phyloP scores from a whole-genome alignment of 2,113 vertebrate species.

The Calyptommatus sinebrachiatus region DNA sequence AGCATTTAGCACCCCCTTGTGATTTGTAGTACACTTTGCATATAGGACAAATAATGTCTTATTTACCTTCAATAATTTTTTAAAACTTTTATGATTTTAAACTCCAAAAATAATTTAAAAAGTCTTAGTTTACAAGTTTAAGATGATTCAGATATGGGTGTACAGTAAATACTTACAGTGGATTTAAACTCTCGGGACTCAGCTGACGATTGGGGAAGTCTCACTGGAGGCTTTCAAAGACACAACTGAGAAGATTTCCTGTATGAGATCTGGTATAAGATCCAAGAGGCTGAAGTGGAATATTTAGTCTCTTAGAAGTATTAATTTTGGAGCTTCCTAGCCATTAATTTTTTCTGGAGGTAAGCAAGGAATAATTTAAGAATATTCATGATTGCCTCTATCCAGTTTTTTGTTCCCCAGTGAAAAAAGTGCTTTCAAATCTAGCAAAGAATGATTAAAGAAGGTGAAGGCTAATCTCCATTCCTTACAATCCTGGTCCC shows the following conservation, averaged over 20 bases:
- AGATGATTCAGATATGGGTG: not conserved
- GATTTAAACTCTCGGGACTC: not conserved
- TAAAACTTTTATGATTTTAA: not conserved
- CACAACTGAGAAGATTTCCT: not conserved
- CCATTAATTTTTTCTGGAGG: not conserved
- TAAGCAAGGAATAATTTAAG: not conserved
- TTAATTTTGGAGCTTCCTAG: not conserved
- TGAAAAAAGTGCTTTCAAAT: not conserved
- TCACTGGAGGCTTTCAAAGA: not conserved
- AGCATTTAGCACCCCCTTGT: slow-evolving; percentile 18
- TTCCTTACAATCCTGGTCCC: not conserved
- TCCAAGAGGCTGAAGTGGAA: too few relatives aligned
- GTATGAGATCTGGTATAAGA: not conserved
- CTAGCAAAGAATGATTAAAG: not conserved
- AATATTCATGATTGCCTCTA: not conserved
- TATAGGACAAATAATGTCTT: not conserved
- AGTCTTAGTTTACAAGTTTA: not conserved
- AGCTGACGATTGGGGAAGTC: not conserved
- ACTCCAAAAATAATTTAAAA: not conserved
- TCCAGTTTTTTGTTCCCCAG: not conserved
- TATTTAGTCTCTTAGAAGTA: not conserved
- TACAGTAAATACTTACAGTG: not conserved
- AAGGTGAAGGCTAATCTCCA: not conserved
- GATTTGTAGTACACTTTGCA: slow-evolving; percentile 9
- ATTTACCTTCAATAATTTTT: not conserved